A percentile compares a stretch with the other conserved stretches of the same genome.
Evolutionary conservation across 2,113 vertebrate species (phyloP).

Genomic region (Ophthalmolycus amberensis): DNA sequence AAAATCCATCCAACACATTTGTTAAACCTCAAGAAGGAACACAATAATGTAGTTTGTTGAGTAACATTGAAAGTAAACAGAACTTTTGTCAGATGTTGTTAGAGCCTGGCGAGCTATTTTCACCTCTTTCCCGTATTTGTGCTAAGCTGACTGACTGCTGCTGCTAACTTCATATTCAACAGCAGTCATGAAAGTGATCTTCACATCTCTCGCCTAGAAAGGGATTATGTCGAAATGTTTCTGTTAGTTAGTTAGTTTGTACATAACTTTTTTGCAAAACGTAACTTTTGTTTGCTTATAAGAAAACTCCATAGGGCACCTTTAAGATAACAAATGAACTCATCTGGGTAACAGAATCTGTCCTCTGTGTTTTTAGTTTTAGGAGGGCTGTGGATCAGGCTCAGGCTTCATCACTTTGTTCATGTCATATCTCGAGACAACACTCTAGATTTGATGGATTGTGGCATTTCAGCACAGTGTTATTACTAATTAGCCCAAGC

Average conservation of each 20-base stretch:
- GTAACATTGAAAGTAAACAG: background rate
- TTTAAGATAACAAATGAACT: background rate
- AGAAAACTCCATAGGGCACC: background rate
- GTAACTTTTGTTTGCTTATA: background rate
- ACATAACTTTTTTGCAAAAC: background rate
- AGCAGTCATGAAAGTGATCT: background rate
- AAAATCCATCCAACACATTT: background rate
- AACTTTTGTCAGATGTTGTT: background rate
- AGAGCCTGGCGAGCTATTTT: background rate
- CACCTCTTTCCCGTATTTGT: background rate
- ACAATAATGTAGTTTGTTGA: background rate
- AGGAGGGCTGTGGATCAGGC: background rate
- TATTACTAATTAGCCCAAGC: background rate
- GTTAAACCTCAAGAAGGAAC: no score
- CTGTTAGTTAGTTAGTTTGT: no score
- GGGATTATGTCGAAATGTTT: background rate
- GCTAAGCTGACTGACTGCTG: background rate
- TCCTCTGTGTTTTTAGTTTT: background rate
- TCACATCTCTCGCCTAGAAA: background rate
- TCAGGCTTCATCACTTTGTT: background rate
- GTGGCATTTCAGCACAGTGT: slow-evolving; percentile 14
- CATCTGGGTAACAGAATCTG: background rate
- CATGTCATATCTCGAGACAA: slow-evolving; percentile 1
- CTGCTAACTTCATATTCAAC: background rate
- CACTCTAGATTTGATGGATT: slow-evolving; percentile 3